Evolutionary conservation across 92 coral and sea anemone species (phyloP).

Genomic region (Phenganax subtilis): DNA sequence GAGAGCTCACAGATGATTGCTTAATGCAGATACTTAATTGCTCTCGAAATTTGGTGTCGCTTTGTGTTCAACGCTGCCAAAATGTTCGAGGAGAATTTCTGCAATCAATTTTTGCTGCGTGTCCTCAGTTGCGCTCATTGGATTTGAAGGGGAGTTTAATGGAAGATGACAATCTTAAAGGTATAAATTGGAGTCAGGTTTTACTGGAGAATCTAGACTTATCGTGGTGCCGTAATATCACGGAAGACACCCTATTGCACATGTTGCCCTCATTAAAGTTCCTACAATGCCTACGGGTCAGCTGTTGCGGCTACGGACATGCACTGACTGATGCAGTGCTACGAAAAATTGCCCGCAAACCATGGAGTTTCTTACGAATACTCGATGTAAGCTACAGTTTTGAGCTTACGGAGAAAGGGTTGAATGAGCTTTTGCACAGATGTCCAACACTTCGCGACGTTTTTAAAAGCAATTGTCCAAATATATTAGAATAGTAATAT

Average conservation of each 20-base stretch:
- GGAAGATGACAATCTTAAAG: conserved; percentile 47
- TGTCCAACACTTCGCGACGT: conserved; percentile 57
- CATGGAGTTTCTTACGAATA: conserved; percentile 50
- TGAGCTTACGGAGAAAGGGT: conserved; percentile 55
- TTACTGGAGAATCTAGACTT: conserved; percentile 65
- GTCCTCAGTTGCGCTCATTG: conserved; percentile 61
- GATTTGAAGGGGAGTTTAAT: conserved; percentile 81
- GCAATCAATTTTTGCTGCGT: conserved; percentile 49
- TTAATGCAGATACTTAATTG: conserved; percentile 50
- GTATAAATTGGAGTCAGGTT: conserved; percentile 63
- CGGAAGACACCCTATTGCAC: conserved; percentile 56
- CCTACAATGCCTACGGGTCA: conserved; percentile 66
- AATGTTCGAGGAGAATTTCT: conserved; percentile 63
- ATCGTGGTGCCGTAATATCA: conserved; percentile 83
- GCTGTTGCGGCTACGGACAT: conserved; percentile 91
- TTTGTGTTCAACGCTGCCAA: conserved; percentile 69
- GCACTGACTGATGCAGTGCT: conserved; percentile 79
- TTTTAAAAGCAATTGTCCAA: conserved; percentile 70
- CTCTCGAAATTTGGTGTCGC: conserved; percentile 53
- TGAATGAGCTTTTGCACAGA: conserved; percentile 45
- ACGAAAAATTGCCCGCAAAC: conserved; percentile 48
- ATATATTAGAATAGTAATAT: neutral
- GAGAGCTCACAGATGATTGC: conserved; percentile 57
- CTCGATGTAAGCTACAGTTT: conserved; percentile 84
- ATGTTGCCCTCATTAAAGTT: conserved; percentile 56